Percentiles rank a stretch among this genome's conserved stretches.
These are phyloP conservation scores for Haemorhous mexicanus DNA, from an alignment of 2,113 vertebrate genomes.

Conservation along the genomic window DNA sequence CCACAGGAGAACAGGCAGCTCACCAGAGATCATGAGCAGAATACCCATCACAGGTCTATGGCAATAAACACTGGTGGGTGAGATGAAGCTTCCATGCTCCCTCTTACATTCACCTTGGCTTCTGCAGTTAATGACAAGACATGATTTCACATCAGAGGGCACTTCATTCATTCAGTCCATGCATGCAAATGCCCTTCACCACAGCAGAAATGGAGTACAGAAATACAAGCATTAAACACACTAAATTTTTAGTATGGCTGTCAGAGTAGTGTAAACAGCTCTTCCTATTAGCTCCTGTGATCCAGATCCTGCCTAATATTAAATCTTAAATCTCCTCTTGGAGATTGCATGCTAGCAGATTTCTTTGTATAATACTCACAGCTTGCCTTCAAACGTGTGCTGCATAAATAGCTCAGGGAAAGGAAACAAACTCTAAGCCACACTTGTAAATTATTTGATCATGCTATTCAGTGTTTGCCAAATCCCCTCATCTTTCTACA, in stretches of 20 bases:
- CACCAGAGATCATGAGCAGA: not conserved
- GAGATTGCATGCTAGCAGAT: not conserved
- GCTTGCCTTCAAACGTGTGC: not conserved
- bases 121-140: not conserved
- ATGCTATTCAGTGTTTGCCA: not conserved
- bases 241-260: not conserved
- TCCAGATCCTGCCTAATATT: constrained; percentile 5
- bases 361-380: constrained; percentile 23
- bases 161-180: not conserved
- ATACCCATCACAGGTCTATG: not conserved
- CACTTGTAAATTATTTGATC: constrained; percentile 2
- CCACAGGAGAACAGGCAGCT: not conserved
- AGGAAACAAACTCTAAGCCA: constrained; percentile 17
- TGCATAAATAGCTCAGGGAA: constrained; percentile 42
- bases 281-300: not conserved
- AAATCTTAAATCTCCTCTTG: not conserved
- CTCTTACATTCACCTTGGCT: not conserved
- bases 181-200: not conserved
- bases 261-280: not conserved
- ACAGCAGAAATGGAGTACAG: not conserved
- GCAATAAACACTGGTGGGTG: not conserved
- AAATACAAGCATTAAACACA: not conserved
- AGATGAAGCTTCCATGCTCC: not conserved
- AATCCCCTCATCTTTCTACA: not conserved
- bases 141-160: not conserved